These are phyloP conservation scores for Neotoma lepida DNA, from an alignment of 2,113 vertebrate genomes.

Conservation along the genomic window DNA sequence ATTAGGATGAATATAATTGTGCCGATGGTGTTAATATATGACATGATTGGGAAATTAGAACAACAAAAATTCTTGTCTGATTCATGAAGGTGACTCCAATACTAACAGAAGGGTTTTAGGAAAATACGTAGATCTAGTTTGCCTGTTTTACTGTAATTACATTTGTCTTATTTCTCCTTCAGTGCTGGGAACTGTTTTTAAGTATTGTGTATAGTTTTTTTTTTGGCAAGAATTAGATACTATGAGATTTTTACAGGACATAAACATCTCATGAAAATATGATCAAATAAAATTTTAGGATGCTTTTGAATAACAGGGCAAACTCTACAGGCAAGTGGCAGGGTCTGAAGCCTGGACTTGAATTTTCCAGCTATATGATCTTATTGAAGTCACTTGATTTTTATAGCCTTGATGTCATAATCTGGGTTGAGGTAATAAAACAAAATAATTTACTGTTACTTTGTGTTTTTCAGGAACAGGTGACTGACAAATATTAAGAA, in stretches of 20 bases:
- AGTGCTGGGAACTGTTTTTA: neutral
- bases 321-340: neutral
- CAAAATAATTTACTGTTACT: neutral
- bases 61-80: neutral
- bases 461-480: neutral
- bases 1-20: neutral
- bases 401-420: neutral
- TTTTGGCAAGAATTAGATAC: too few relatives aligned
- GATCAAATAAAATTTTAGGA: neutral
- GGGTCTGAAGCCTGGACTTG: neutral
- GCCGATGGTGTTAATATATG: neutral
- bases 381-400: neutral
- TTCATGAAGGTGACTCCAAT: neutral
- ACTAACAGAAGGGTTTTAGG: neutral
- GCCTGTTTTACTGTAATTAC: neutral
- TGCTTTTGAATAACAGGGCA: neutral
- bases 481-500: neutral
- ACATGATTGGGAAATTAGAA: neutral
- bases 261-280: neutral
- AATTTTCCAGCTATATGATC: neutral
- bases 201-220: neutral
- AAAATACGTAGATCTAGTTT: neutral
- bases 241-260: neutral
- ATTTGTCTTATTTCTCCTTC: neutral
- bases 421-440: neutral